Evolutionary conservation across 2,113 vertebrate species (phyloP), one percentile per base, ranked within the genome.

Genomic region (Podarcis cretensis): DNA sequence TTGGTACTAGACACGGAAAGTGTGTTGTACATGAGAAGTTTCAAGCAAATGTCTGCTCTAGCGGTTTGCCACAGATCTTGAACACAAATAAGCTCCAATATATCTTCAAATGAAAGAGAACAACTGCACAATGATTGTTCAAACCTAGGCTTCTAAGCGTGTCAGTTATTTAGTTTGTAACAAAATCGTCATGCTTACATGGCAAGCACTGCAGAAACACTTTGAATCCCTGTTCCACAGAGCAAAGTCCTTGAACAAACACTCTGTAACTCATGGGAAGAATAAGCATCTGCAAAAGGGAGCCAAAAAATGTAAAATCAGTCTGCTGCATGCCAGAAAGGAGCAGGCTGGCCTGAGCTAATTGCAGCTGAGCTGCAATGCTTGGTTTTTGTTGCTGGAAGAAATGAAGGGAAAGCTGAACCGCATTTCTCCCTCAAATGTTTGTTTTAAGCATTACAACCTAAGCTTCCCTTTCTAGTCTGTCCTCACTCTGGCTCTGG

Each of bases 21-120:
- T 14, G 9, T 3, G 27, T 16, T 48, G 3, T 66, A 63, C 7
- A 69, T 81, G 25, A 1, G 0, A 1, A 14, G 78, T 59, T 69
- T n/a, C 76, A 7, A 25, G 25, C 37, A 86, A 90, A 92, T 85
- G 88, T 1, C 8, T 66, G n/a, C 84, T 90, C 78, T n/a, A 40
- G 27, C 8, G 27, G 23, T 78, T 48, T 23, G 57, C 79, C 59
- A 35, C 57, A 63, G n/a, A 81, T 21, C 12, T 27, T 48, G 76
- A 10, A 27, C 16, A 73, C 54, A 59, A 32, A 65, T 6, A n/a
- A 65, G 27, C 75, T 73, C 57, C 90, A 16, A 66, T 37, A 65
- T 27, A 90, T 14, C 20, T 84, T n/a, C 5, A 87, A 89, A 30
- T 73, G 7, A 68, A 40, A 30, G 6, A 63, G 14, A 75, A 25